Base-by-base conservation (phyloP, 2,888 invertebrate species). In the Hirtodrosophila histrioides region DNA sequence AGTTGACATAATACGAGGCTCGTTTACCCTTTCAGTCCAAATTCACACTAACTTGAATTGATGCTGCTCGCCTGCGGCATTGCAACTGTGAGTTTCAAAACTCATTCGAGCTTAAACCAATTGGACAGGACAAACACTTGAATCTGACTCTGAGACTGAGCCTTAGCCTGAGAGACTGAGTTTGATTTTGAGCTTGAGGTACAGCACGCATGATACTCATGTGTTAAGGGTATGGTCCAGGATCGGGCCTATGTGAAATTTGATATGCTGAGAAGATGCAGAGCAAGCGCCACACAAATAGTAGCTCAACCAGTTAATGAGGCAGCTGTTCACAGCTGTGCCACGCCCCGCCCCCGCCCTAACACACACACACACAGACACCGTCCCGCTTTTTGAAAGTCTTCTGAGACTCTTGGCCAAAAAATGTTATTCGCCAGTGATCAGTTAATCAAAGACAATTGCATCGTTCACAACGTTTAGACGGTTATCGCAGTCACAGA, bases 381-480 rank as follows among this genome's bases (percentile, higher is more conserved):
- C 54, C 41, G 37, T 50, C 4, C 27, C 50, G 9, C 7, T 31
- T 9, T 1, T 7, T 12, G 27, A 27, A 6, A 27, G 27, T 8
- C 24, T 36, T 51, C 43, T n/a, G 35, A 41, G 41, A 39, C 35
- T 40, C 10, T 61, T 53, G 40, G 17, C 4, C 44, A 53, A 24
- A 27, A 49, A 50, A 10, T 17, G 6, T 44, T 57, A 40, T 54
- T 48, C 8, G n/a, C 36, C 35, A 68, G 58, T 61, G 88, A 89
- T 90, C 89, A 90, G 89, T 89, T 81, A 82, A 89, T 83, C 83
- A 78, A 84, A 78, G 81, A 67, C 89, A 75, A 75, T 75, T 78
- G 77, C 72, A 54, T 67, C 68, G 81, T 73, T 51, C 84, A 83
- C 78, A 88, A 46, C 84, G 57, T 43, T 64, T 7, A 9, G n/a